Evolutionary conservation across 2,797 vertebrate genomes (phyloP).

Genomic region (Chaetodon trifasciatus): DNA sequence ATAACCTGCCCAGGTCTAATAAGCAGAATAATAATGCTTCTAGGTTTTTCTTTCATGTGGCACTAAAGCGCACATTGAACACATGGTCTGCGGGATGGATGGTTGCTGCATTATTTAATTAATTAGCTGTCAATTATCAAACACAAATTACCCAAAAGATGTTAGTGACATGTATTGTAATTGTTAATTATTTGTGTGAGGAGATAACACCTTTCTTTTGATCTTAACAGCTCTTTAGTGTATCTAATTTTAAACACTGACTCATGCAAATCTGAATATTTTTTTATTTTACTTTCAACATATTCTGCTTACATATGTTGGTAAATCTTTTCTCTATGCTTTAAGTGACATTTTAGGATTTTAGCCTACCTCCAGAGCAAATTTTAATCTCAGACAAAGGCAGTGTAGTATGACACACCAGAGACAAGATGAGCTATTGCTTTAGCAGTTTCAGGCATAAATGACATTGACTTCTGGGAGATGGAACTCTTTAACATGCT

Average conservation of each 20-base stretch:
- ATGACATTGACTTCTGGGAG: slow-evolving; percentile 86
- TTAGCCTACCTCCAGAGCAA: slow-evolving; percentile 54
- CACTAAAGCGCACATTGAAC: slow-evolving; percentile 64
- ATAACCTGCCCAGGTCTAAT: slow-evolving; percentile 82
- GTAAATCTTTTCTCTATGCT: slow-evolving; percentile 54
- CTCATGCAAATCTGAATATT: slow-evolving; percentile 2
- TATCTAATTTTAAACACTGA: slow-evolving; percentile 13
- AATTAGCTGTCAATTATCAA: slow-evolving; percentile 76
- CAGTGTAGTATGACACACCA: slow-evolving; percentile 80
- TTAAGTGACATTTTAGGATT: slow-evolving; percentile 67
- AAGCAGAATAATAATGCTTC: slow-evolving; percentile 81
- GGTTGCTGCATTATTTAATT: slow-evolving; percentile 68
- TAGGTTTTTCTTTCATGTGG: slow-evolving; percentile 71
- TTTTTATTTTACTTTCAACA: slow-evolving; percentile 19
- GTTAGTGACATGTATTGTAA: slow-evolving; percentile 32
- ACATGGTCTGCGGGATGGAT: slow-evolving; percentile 54
- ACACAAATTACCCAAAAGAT: slow-evolving; percentile 59
- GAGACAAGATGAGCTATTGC: slow-evolving; percentile 84
- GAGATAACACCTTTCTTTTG: slow-evolving; percentile 2
- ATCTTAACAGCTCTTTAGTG: slow-evolving; percentile 1
- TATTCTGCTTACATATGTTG: slow-evolving; percentile 21
- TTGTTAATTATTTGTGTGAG: slow-evolving; percentile 56
- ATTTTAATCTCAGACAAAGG: slow-evolving; percentile 82
- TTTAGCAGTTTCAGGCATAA: slow-evolving; percentile 83
- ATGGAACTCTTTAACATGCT: slow-evolving; percentile 87